phyloP scores from a whole-genome alignment of 2,797 vertebrate species.

The Lates japonicus region DNA sequence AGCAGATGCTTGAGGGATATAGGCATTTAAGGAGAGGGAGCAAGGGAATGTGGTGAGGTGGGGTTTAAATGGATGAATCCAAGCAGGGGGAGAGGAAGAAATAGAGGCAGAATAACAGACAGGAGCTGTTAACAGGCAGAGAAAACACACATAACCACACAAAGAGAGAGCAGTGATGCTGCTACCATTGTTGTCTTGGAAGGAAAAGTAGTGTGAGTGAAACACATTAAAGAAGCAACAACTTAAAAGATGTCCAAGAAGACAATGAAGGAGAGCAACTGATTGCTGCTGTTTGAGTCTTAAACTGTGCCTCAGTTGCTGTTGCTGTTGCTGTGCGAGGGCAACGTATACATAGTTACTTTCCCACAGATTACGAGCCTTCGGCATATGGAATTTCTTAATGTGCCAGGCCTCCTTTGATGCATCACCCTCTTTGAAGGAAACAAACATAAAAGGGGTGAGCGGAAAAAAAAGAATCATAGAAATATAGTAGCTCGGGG shows the following conservation, averaged over 20 bases:
- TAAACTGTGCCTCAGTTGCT: background rate
- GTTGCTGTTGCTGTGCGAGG: background rate
- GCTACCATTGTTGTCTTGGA: conserved; percentile 35
- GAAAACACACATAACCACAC: conserved; percentile 34
- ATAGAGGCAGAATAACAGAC: conserved; percentile 48
- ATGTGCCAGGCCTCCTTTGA: conserved; percentile 62
- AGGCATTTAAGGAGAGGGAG: conserved; percentile 58
- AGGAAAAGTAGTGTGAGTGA: conserved; percentile 43
- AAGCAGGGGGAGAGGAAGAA: conserved; percentile 24
- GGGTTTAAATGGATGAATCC: conserved; percentile 69
- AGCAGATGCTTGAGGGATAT: conserved; percentile 67
- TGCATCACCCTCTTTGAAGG: conserved; percentile 67
- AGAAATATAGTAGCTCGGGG: conserved; percentile 57
- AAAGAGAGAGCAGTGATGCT: conserved; percentile 14
- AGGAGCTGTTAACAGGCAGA: conserved; percentile 55
- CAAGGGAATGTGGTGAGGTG: conserved; percentile 31
- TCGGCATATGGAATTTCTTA: conserved; percentile 60
- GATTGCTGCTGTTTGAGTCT: conserved; percentile 10
- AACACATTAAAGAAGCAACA: conserved; percentile 29
- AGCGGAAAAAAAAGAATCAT: conserved; percentile 33
- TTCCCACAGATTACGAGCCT: conserved; percentile 61
- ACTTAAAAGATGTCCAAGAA: conserved; percentile 39
- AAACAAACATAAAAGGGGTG: conserved; percentile 65
- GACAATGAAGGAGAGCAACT: conserved; percentile 19
- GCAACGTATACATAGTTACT: conserved; percentile 49